phyloP scores from a whole-genome alignment of 2,113 vertebrate genomes.

The Cebus imitator region DNA sequence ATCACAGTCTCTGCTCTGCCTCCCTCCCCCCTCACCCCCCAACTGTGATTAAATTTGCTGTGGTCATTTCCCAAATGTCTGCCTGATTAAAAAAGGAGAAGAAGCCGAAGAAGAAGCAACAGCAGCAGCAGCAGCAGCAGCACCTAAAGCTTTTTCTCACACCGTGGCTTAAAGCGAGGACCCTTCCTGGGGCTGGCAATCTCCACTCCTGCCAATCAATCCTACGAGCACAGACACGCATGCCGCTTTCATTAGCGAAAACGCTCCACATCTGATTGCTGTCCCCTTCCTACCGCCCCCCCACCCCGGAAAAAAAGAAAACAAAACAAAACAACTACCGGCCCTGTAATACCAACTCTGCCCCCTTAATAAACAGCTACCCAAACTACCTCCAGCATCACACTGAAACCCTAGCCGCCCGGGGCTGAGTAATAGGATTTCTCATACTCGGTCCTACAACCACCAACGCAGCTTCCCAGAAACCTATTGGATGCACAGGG shows the following conservation, averaged over 20 bases:
- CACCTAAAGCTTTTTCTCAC: constrained; percentile 76
- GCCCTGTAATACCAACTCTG: constrained; percentile 58
- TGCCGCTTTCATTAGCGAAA: constrained; percentile 77
- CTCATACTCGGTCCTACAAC: constrained; percentile 58
- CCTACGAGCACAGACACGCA: constrained; percentile 72
- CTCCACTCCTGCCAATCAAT: constrained; percentile 80
- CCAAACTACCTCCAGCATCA: constrained; percentile 37
- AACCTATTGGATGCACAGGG: constrained; percentile 54
- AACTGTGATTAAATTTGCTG: constrained; percentile 85
- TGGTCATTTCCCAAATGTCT: constrained; percentile 88
- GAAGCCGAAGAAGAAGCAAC: background rate
- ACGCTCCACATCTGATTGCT: constrained; percentile 68
- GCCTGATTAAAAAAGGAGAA: constrained; percentile 69
- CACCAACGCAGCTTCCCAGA: constrained; percentile 70
- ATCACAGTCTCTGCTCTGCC: constrained; percentile 70
- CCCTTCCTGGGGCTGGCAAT: constrained; percentile 81
- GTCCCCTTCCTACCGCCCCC: constrained; percentile 20
- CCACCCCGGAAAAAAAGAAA: background rate
- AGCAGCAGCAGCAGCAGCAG: background rate
- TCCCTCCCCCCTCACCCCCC: constrained; percentile 70
- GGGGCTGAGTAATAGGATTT: constrained; percentile 69
- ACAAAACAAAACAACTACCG: background rate
- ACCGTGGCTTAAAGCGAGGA: constrained; percentile 73
- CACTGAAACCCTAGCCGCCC: constrained; percentile 25
- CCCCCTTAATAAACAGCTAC: constrained; percentile 77